Percentiles rank a stretch among this genome's conserved stretches.
These are phyloP conservation scores for Lycocerus yunnanus DNA, from an alignment of 2,888 invertebrate genomes.

Conservation along the genomic window DNA sequence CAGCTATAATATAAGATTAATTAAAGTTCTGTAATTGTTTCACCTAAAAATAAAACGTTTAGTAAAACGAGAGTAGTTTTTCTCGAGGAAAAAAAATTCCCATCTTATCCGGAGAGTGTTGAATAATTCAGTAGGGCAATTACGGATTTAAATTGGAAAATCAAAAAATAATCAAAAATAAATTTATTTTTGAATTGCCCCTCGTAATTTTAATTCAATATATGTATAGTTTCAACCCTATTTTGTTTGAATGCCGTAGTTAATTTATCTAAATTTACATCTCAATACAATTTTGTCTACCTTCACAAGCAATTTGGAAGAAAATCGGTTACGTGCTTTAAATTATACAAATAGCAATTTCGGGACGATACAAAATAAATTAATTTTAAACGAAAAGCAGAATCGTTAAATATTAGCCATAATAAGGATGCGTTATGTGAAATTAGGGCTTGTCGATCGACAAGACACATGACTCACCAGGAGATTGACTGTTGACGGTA, in stretches of 20 bases:
- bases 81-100: not conserved
- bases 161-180: not conserved
- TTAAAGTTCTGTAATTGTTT: not conserved
- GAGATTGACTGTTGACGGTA: slow-evolving; percentile 24
- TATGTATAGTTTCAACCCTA: not conserved
- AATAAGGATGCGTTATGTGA: slow-evolving; percentile 12
- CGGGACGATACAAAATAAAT: not conserved
- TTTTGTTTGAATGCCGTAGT: not conserved
- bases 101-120: not conserved
- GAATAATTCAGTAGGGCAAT: not conserved
- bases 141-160: not conserved
- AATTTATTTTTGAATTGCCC: not conserved
- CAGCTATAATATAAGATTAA: not conserved
- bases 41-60: not conserved
- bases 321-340: slow-evolving; percentile 3
- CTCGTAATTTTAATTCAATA: slow-evolving; percentile 1
- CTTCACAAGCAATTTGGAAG: slow-evolving; percentile 5
- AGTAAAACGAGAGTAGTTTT: not conserved
- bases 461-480: slow-evolving; percentile 17
- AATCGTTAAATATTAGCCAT: slow-evolving; percentile 2
- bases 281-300: slow-evolving; percentile 4
- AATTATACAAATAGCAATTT: slow-evolving; percentile 2
- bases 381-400: not conserved
- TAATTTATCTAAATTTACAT: slow-evolving; percentile 6
- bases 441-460: slow-evolving; percentile 26